A percentile compares a stretch with the other conserved stretches of the same genome.
Evolutionary conservation across 2,113 vertebrate species (phyloP).

Genomic region (Ranitomeya variabilis): DNA sequence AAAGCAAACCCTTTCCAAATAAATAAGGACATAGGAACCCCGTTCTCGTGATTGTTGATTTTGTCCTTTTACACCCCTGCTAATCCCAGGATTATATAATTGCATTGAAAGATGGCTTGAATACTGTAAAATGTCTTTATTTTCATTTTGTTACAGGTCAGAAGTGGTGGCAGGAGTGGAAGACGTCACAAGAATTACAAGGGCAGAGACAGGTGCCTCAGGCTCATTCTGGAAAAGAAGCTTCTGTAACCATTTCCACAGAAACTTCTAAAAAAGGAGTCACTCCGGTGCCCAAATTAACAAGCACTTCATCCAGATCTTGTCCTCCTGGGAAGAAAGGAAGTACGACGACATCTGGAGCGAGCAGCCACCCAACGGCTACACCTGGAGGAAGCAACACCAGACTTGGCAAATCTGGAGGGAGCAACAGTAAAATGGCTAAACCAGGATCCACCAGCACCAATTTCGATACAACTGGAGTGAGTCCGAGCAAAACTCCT

Average conservation of each 20-base stretch:
- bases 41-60: too few relatives aligned
- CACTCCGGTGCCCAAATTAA: neutral
- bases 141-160: conserved; percentile 61
- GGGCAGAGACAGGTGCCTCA: conserved; percentile 38
- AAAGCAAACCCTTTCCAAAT: too few relatives aligned
- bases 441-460: neutral
- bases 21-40: too few relatives aligned
- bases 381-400: neutral
- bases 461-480: neutral
- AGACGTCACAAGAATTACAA: conserved; percentile 56
- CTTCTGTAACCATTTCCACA: neutral
- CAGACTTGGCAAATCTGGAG: neutral
- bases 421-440: neutral
- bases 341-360: neutral
- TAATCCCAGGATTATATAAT: neutral
- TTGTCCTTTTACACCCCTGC: too few relatives aligned
- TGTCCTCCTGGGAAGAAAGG: neutral
- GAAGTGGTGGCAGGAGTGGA: conserved; percentile 68
- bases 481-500: neutral
- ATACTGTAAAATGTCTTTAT: neutral
- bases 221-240: conserved; percentile 2
- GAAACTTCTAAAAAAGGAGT: conserved; percentile 53
- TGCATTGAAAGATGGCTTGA: neutral
- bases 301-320: conserved; percentile 44
- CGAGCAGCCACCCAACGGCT: neutral